Evolutionary conservation across 2,888 invertebrate genomes (phyloP), one percentile per base, ranked within the genome.

Genomic region (Rutpela maculata): DNA sequence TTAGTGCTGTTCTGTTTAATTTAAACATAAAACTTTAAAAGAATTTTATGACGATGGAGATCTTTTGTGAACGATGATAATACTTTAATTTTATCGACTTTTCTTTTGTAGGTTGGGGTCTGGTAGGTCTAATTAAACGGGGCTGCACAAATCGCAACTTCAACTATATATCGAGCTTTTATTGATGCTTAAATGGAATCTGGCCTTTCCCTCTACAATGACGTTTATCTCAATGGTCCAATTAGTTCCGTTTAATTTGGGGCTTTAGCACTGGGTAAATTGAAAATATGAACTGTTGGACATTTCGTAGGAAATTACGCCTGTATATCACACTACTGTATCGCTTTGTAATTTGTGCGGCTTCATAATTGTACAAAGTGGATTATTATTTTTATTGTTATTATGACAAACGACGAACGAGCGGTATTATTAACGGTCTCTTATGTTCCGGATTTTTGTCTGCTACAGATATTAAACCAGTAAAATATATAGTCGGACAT

Each of bases 171-270:
- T 65, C 22, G 65, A 43, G 65, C 65, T 65, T 65, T 65, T 65
- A 65, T 65, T 65, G 65, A 65, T 65, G 65, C 65, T 65, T 65
- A 65, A 65, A 57, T 69, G 57, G 69, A 22, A 57, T 26, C 35
- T 57, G 31, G 31, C 70, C 38, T 43, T 60, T 43, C 70, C 62
- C 70, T 70, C 60, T 60, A 62, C 70, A 60, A 43, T 70, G 60
- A 59, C 70, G 35, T 70, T 70, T 70, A 70, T 70, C 70, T 70
- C 70, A 70, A 70, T 70, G 70, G 70, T 22, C 70, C 70, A 70
- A 70, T 70, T 70, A 70, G 60, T 22, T 70, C 38, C 22, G 50
- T 70, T 70, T 70, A 60, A 70, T 59, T 70, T 38, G 60, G 60
- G 43, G 59, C 26, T 69, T 68, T 69, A 57, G 69, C 56, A 70